phyloP scores from a whole-genome alignment of 2,888 invertebrate species.

The Spodoptera exigua region DNA sequence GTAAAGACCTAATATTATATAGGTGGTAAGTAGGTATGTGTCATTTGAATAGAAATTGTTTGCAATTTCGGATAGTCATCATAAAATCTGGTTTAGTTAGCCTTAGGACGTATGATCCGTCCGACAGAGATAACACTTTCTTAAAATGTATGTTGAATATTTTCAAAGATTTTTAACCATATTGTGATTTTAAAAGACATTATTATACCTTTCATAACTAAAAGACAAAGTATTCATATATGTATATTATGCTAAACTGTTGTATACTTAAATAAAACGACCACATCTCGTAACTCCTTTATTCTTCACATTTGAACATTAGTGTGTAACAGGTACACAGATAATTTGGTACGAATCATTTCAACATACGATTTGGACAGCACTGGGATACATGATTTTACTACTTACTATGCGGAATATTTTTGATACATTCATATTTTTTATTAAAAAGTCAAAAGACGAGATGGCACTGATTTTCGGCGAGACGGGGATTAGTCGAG shows the following conservation, averaged over 20 bases:
- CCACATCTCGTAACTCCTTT: slow-evolving; percentile 70
- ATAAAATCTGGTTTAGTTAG: too few relatives aligned
- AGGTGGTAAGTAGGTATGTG: too few relatives aligned
- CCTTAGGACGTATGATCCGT: too few relatives aligned
- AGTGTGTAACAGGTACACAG: slow-evolving; percentile 79
- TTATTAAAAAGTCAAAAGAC: slow-evolving; percentile 29
- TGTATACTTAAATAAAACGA: slow-evolving; percentile 50
- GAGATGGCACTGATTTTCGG: slow-evolving; percentile 56
- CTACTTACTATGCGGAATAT: slow-evolving; percentile 32
- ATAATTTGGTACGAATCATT: slow-evolving; percentile 66
- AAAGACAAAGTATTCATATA: neutral
- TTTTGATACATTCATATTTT: slow-evolving; percentile 41
- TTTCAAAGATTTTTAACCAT: neutral
- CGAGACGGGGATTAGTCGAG: slow-evolving; percentile 15
- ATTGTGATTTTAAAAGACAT: slow-evolving; percentile 24
- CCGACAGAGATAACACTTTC: too few relatives aligned
- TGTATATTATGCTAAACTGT: slow-evolving; percentile 16
- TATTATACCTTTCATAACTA: neutral
- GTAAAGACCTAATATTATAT: too few relatives aligned
- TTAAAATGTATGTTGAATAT: too few relatives aligned
- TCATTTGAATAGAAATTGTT: too few relatives aligned
- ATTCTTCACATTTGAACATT: slow-evolving; percentile 82
- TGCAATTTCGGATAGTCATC: too few relatives aligned
- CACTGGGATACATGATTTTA: slow-evolving; percentile 61
- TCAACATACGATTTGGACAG: slow-evolving; percentile 52